These are phyloP conservation scores for Crocidura indochinensis DNA, from an alignment of 2,797 vertebrate species.

Conservation along the genomic window DNA sequence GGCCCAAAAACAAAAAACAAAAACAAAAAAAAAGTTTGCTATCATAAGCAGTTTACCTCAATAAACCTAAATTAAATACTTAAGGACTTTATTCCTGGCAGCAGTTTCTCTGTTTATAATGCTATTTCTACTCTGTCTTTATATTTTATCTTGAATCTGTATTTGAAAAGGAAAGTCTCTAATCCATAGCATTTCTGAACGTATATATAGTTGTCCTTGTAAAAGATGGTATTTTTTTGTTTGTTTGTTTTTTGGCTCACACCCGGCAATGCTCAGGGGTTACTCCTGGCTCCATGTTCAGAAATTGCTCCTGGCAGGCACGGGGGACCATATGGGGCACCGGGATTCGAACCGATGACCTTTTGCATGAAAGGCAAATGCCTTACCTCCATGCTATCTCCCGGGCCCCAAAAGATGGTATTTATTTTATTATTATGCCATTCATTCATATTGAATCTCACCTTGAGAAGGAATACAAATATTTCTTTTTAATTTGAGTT, in stretches of 20 bases:
- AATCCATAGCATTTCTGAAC: constrained; percentile 27
- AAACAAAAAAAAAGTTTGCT: no score
- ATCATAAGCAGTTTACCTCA: not conserved
- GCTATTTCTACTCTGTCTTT: not conserved
- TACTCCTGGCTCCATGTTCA: no score
- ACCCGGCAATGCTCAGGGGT: no score
- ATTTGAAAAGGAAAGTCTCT: constrained; percentile 44
- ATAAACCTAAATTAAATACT: not conserved
- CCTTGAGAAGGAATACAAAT: constrained; percentile 45
- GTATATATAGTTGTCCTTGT: constrained; percentile 2
- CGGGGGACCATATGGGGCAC: no score
- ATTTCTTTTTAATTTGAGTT: constrained; percentile 36
- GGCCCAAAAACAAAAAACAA: no score
- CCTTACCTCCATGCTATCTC: no score
- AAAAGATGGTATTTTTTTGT: constrained; percentile 25
- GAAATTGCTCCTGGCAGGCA: no score
- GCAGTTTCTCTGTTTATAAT: not conserved
- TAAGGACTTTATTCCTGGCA: not conserved
- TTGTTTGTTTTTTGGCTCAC: no score
- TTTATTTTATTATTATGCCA: constrained; percentile 12
- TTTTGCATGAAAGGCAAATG: no score
- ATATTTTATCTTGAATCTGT: constrained; percentile 10
- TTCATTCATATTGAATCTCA: not conserved
- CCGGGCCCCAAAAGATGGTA: not conserved
- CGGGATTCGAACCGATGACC: no score